phyloP scores from a whole-genome alignment of 2,113 vertebrate genomes.

The Pogonocichla stellata region DNA sequence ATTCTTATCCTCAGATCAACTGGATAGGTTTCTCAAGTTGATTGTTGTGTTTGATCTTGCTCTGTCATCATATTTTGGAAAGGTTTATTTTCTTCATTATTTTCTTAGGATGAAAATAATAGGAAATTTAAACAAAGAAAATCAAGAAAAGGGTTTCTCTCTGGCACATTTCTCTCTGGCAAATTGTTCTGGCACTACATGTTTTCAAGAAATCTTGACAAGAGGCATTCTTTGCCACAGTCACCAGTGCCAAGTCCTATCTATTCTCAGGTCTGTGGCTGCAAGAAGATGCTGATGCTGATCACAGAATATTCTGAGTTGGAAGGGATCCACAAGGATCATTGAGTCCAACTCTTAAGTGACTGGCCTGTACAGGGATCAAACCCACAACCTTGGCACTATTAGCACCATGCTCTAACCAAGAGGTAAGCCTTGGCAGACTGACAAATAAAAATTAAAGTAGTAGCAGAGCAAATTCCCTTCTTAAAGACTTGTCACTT shows the following conservation, averaged over 20 bases:
- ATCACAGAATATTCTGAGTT: not conserved
- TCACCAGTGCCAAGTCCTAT: constrained; percentile 13
- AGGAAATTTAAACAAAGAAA: not conserved
- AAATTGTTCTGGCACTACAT: not conserved
- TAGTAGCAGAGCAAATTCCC: constrained; percentile 18
- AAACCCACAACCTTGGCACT: not conserved
- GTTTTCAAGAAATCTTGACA: constrained; percentile 34
- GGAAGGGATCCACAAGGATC: not conserved
- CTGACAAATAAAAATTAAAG: constrained; percentile 59
- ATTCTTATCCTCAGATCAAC: not conserved
- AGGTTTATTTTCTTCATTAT: not conserved
- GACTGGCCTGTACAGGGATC: not conserved
- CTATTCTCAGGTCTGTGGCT: not conserved
- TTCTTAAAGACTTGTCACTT: constrained; percentile 22
- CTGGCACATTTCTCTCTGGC: not conserved
- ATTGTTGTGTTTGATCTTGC: not conserved
- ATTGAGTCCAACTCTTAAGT: not conserved
- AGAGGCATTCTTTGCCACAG: not conserved
- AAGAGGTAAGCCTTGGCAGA: constrained; percentile 32
- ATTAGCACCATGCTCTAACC: not conserved
- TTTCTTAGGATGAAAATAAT: not conserved
- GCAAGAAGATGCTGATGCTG: not conserved
- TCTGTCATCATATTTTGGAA: not conserved
- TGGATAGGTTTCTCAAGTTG: not conserved
- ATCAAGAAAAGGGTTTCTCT: not conserved